These are phyloP conservation scores for Rhegmatorhina hoffmannsi DNA, from an alignment of 2,113 vertebrate genomes.

Conservation along the genomic window DNA sequence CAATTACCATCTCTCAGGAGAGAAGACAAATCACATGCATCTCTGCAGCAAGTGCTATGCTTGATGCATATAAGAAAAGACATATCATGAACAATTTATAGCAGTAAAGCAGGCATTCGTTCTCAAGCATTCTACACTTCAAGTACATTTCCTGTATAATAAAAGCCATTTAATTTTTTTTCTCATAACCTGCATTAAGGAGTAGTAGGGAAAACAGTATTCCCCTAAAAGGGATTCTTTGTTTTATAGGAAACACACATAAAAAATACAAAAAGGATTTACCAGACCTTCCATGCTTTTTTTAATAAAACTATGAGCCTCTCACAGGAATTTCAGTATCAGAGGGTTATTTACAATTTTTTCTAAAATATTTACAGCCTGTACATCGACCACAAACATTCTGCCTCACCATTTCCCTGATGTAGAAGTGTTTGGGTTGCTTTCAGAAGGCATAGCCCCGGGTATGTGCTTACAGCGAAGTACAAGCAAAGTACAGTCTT, in stretches of 20 bases:
- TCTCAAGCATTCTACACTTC: slow-evolving; percentile 25
- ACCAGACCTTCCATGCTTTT: neutral
- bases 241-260: neutral
- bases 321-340: neutral
- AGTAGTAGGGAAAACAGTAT: neutral
- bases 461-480: neutral
- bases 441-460: neutral
- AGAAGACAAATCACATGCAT: slow-evolving; percentile 55
- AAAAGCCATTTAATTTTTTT: slow-evolving; percentile 13
- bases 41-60: slow-evolving; percentile 48
- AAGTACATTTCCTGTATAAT: slow-evolving; percentile 40
- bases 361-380: neutral
- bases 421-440: neutral
- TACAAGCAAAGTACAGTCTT: neutral
- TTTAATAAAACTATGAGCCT: neutral
- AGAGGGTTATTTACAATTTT: neutral
- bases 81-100: slow-evolving; percentile 74
- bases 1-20: slow-evolving; percentile 51
- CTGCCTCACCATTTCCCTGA: neutral
- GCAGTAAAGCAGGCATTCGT: slow-evolving; percentile 7
- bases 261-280: neutral
- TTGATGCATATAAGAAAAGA: slow-evolving; percentile 70
- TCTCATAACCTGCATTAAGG: neutral
- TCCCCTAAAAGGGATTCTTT: neutral
- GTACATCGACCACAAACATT: neutral